Percentiles rank a stretch among this genome's conserved stretches.
These are phyloP conservation scores for Meloidogyne hapla DNA, from an alignment of 1,140 invertebrate species.

Conservation along the genomic window DNA sequence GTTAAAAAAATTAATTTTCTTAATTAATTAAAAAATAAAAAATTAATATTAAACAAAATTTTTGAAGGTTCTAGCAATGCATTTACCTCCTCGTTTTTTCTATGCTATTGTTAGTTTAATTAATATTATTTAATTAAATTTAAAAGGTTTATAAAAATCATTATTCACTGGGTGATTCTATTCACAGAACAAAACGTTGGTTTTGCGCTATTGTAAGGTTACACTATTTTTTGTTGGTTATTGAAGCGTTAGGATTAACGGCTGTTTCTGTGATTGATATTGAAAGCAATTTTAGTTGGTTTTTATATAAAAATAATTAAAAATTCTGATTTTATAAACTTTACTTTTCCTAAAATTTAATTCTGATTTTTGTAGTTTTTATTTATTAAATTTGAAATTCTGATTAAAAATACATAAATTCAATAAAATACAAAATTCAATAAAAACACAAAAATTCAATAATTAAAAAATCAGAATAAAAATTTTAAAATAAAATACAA, in stretches of 20 bases:
- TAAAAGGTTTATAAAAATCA: constrained; percentile 22
- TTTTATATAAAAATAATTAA: background rate
- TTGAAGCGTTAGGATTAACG: constrained; percentile 17
- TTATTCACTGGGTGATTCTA: constrained; percentile 28
- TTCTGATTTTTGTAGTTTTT: background rate
- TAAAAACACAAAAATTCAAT: too few species aligned
- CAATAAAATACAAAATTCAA: too few species aligned
- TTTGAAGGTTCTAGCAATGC: constrained; percentile 17
- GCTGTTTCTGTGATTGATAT: constrained; percentile 28
- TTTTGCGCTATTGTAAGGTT: constrained; percentile 4
- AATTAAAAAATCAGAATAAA: too few species aligned
- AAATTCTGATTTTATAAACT: background rate
- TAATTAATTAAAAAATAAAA: too few species aligned
- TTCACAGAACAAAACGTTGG: constrained; percentile 16
- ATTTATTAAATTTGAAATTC: background rate
- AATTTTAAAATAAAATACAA: too few species aligned
- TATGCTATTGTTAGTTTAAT: constrained; percentile 14
- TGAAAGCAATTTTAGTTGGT: constrained; percentile 29
- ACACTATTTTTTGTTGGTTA: constrained; percentile 21
- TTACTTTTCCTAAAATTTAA: too few species aligned
- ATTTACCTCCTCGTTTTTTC: constrained; percentile 27
- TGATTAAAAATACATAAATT: background rate
- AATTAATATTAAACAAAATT: background rate
- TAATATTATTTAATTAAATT: background rate
- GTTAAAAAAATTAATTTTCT: too few species aligned